Base-by-base conservation (phyloP, 2,113 vertebrate species). In the Electrona antarctica region DNA sequence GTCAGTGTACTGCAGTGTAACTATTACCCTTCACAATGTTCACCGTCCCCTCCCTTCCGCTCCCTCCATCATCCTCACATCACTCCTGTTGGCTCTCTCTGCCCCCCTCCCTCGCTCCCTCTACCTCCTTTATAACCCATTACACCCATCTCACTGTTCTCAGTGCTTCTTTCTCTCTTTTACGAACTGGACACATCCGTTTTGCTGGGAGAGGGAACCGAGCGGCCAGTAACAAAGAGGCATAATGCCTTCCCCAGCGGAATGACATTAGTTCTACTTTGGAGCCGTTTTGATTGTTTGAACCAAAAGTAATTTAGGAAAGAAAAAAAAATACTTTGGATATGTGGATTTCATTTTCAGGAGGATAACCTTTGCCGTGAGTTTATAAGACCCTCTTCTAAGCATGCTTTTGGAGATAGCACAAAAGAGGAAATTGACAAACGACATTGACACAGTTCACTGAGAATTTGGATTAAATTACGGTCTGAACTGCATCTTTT, bases 51-150 rank as follows among this genome's bases (percentile, higher is more conserved):
- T 49, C 77, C 70, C 70, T 77, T 69, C 54, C 73, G 79, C 88
- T 83, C 84, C 85, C 85, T 77, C 80, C 80, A 86, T 81, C 78
- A 57, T 74, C 64, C 60, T 62, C 55, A 65, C 71, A 41, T 57
- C 48, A 48, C 66, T 21, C 60, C 33, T 57, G 74, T 67, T 65
- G 63, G 74, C 78, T 52, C 29, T 57, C 41, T 33, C 9, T 62
- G 47, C 45, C 49, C 60, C 54, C 8, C 55, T 76, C 80, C 73
- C 81, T 74, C 80, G 74, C 88, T 83, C 86, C 81, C 85, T 80
- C 78, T 78, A 69, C 82, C 74, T 87, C 87, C 92, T 92, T 93
- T 93, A 93, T 87, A 94, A 93, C 87, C 84, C 89, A 85, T 85
- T 90, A 87, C 75, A 86, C 76, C 84, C 88, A 72, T 81, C 89